Base-by-base conservation (phyloP, 2,888 invertebrate genomes). In the Rhabditoides inermis region DNA sequence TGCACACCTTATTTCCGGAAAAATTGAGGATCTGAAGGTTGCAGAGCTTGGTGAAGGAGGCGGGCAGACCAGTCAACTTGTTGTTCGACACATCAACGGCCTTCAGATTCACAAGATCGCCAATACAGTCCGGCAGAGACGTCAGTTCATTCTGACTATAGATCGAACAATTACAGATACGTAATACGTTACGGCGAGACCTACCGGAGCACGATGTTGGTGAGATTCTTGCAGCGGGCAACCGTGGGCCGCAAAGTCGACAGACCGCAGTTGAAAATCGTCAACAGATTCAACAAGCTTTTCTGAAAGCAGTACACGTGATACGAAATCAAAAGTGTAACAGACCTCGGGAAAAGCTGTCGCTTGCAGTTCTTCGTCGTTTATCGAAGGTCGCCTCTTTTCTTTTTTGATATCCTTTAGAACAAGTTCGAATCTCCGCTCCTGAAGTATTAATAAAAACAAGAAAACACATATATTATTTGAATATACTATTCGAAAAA, bases 11-110 rank as follows among this genome's bases (percentile, higher is more conserved):
- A 46, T 67, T 65, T 44, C 55, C 59, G 12, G 53, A 45, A 20
- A 61, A 49, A 50, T 62, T 63, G 10, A 68, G 51, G 5, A 62
- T 58, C 51, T 68, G 62, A 10, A 68, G 51, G n/a, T 58, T 56
- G 27, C 53, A 49, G 10, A 63, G 51, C 1, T 48, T 36, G 15
- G 22, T 41, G 27, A 68, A 53, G 3, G 59, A 54, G 0, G 51
- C 0, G 10, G 68, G 68, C 27, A 68, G 46, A 2, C 27, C 20
- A 27, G 57, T 51, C 42, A 68, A 42, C 18, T 53, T 23, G 44
- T 68, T 68, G 15, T 56, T 47, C 3, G 63, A 59, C 4, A 68
- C 40, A 55, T 68, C 65, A 7, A 65, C 42, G 40, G 62, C 49
- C 23, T 59, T 61, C 44, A 68, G 53, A 10, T 45, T 37, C 18